These are phyloP conservation scores for Troilus luridus DNA, from an alignment of 2,888 invertebrate species.

Conservation along the genomic window DNA sequence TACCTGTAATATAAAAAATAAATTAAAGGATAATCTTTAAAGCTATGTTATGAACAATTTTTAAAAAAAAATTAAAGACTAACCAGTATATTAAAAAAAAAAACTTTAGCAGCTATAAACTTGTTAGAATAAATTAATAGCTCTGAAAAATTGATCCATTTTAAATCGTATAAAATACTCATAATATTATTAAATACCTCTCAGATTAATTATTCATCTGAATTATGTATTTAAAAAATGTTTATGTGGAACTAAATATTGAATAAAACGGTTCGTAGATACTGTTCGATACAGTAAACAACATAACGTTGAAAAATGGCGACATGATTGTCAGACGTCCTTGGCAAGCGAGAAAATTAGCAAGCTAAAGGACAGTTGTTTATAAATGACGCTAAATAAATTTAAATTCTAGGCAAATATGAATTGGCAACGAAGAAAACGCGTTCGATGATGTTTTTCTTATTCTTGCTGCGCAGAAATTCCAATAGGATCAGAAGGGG, in stretches of 20 bases:
- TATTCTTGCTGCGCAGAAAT: background rate
- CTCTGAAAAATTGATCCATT: no score
- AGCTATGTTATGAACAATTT: no score
- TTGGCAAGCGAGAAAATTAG: conserved; percentile 24
- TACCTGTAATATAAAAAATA: no score
- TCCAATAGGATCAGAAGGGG: background rate
- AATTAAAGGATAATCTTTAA: no score
- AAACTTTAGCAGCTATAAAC: no score
- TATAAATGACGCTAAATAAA: background rate
- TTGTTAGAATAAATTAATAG: no score
- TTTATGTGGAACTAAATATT: background rate
- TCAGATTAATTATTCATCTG: background rate
- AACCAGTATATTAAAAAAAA: no score
- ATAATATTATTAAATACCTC: background rate
- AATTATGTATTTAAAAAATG: background rate
- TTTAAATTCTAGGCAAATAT: background rate
- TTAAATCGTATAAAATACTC: background rate
- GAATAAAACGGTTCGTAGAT: background rate
- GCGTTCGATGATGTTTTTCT: background rate
- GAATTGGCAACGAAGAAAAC: background rate
- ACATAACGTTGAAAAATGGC: conserved; percentile 12
- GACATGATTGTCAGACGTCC: background rate
- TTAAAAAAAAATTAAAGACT: no score
- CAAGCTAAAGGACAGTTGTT: background rate
- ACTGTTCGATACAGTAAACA: background rate